A percentile compares a stretch with the other conserved stretches of the same genome.
These are phyloP conservation scores for Natator depressus DNA, from an alignment of 2,113 vertebrate genomes.

Conservation along the genomic window DNA sequence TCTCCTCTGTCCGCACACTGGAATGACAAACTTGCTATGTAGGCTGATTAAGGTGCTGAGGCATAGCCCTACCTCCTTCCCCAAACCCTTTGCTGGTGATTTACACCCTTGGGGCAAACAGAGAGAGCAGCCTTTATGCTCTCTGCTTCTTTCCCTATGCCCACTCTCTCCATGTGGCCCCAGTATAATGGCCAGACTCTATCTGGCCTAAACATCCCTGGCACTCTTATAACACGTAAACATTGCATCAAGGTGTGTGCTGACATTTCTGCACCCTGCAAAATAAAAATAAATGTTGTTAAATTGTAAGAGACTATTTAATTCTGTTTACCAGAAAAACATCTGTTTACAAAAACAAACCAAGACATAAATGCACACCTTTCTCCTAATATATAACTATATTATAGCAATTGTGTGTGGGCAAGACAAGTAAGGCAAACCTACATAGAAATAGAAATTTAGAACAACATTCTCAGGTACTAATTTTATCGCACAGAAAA, in stretches of 20 bases:
- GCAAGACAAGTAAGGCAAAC: not conserved
- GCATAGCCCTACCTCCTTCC: not conserved
- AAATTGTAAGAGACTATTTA: not conserved
- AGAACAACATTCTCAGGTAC: not conserved
- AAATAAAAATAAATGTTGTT: not conserved
- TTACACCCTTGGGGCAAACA: not conserved
- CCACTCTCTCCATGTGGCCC: not conserved
- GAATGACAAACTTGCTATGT: not conserved
- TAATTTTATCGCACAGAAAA: not conserved
- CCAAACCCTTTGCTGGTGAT: not conserved
- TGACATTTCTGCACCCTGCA: rapidly evolving
- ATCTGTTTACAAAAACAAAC: not conserved
- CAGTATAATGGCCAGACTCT: rapidly evolving
- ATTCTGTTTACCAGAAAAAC: not conserved
- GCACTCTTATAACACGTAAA: not conserved
- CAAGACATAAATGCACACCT: not conserved
- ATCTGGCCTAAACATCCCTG: rapidly evolving
- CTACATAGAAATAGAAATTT: not conserved
- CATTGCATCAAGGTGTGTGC: not conserved
- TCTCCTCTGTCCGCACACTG: not conserved
- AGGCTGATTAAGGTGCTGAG: not conserved
- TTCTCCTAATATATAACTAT: rapidly evolving
- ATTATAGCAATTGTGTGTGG: not conserved
- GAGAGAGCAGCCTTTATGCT: not conserved
- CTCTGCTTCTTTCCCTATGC: not conserved